phyloP scores from a whole-genome alignment of 1,140 invertebrate species.

The Wiebesia pumilae region DNA sequence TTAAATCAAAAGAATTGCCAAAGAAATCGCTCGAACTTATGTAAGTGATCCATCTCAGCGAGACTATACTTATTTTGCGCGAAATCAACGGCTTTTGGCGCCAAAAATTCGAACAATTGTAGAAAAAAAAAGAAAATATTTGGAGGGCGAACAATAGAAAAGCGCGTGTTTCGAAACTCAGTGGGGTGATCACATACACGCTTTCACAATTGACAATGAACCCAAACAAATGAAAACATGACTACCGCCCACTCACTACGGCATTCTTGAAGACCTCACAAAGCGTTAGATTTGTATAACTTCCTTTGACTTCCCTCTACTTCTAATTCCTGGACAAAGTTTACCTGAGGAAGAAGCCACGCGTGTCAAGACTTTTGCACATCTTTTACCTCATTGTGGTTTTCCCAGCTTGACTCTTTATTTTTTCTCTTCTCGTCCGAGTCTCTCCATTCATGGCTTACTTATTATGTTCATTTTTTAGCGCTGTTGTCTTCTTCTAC shows the following conservation, averaged over 20 bases:
- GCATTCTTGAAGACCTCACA: constrained; percentile 46
- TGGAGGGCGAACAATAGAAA: constrained; percentile 24
- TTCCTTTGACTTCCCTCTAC: background rate
- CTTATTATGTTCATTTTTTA: background rate
- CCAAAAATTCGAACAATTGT: background rate
- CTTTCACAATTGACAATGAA: constrained; percentile 59
- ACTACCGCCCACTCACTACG: constrained; percentile 58
- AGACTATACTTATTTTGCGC: background rate
- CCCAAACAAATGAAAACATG: constrained; percentile 63
- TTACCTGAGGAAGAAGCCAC: background rate
- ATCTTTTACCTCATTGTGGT: constrained; percentile 18
- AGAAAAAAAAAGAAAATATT: background rate
- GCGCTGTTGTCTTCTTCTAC: background rate
- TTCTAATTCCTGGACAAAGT: background rate
- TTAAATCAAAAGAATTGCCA: too few species aligned
- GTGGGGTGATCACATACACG: background rate
- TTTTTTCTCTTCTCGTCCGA: background rate
- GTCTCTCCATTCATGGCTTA: background rate
- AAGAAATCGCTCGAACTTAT: background rate
- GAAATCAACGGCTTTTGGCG: background rate
- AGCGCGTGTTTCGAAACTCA: constrained; percentile 53
- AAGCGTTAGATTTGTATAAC: constrained; percentile 61
- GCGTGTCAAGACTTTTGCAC: constrained; percentile 6
- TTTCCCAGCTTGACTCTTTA: constrained; percentile 8
- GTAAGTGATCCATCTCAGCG: background rate